Base-by-base conservation (phyloP, 37 sponge, comb jelly and placozoan genomes). In the Amphimedon queenslandica region DNA sequence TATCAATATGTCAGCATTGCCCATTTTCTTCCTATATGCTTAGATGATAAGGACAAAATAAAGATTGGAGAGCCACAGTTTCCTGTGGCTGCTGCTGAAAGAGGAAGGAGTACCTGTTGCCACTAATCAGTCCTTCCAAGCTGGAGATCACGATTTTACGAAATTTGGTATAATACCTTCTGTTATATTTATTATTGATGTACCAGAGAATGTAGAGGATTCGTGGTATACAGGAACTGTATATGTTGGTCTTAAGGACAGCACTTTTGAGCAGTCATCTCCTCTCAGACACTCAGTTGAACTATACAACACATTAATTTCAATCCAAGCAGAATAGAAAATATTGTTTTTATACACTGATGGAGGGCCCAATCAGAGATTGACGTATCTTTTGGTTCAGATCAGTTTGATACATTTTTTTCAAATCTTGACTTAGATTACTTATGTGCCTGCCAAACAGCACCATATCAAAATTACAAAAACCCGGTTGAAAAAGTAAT, bases 211-310 rank as follows among this genome's bases (percentile, higher is more conserved):
- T 5, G 72, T 85, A 55, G 35, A 39, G 20, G 67, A 18, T 23
- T 77, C 78, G 1, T 84, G 76, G 74, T 77, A 84, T 32, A 8
- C 23, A 29, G 78, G 86, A 3, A 24, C 47, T 36, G 79, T 85
- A 13, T 1, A 33, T 11, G 86, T 85, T 2, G 67, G 38, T 18
- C 34, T 73, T 2, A 85, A 85, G 30, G 86, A 85, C 27, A 60
- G 78, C 20, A 73, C 35, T 27, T 85, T 78, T 79, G 71, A 79
- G 51, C 71, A 69, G 4, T 78, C 79, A 53, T 78, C 74, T 10
- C 70, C 87, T 30, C 41, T 70, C 8, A 56, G 88, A 11, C 87
- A 87, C 75, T 71, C 77, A 34, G 28, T 69, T 70, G 87, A 87
- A 40, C 67, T 80, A 23, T 66, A 30, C 21, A 40, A 35, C 13